Evolutionary conservation across 2,113 vertebrate species (phyloP), one percentile per base, ranked within the genome.

Genomic region (Lasiurus borealis): DNA sequence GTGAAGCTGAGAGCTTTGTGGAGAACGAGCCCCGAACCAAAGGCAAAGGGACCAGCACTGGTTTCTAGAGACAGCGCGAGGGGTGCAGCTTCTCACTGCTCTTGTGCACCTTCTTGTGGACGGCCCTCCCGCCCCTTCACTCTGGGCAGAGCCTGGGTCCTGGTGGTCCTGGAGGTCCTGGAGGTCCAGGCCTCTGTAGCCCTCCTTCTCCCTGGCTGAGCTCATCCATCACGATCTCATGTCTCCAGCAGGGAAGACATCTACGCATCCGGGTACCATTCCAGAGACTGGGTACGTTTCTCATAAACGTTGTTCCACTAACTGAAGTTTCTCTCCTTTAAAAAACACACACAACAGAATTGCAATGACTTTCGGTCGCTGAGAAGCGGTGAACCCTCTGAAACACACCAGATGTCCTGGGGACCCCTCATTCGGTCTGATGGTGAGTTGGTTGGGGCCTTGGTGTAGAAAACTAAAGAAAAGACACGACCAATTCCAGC

Each of bases 351-450:
- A 27, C 40, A 27, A 48, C 78, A 97, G 97, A 95, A 89, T 44
- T 97, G 97, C 59, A 59, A 72, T 3, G 77, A 95, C 1, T 52
- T 96, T 1, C 93, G 95, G 46, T 44, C 77, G 1, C 90, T n/a
- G 84, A 95, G 95, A 48, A 91, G 25, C 0, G 16, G 14, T 0
- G 76, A 91, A 1, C 27, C 13, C 0, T 36, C 57, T 0, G n/a
- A 2, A 0, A 52, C 71, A 2, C 88, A 96, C 66, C 93, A 92
- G 95, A 87, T 34, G 8, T 92, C 97, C 87, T 97, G 97, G 97
- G 97, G 97, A 4, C 97, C 97, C 59, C 96, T 97, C 25, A 1
- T 92, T 8, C 93, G 90, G 0, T 71, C 90, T 4, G 76, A 77
- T 77, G 96, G 97, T 97, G 48, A 97, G 97, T 54, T 3, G 19